Conservation (phyloP, 2,888 invertebrate genomes). For the Scaptomyza cyrtandrae region DNA sequence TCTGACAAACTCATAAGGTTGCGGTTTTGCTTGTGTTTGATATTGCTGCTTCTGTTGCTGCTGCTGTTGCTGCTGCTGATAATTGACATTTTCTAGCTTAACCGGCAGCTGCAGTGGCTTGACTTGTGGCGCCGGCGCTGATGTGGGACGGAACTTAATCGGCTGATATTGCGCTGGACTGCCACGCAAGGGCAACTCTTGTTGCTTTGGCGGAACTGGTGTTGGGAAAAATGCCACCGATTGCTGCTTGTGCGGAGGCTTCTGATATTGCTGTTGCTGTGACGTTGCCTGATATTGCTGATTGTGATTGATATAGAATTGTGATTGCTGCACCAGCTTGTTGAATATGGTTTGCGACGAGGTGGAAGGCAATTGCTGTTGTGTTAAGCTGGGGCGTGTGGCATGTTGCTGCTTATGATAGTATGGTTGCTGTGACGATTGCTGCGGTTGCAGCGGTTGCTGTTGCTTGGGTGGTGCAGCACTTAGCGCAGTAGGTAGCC, state of each 20-base stretch:
- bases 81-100: constrained; percentile 75
- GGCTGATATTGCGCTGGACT: constrained; percentile 79
- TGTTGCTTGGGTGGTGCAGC: constrained; percentile 38
- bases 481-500: constrained; percentile 48
- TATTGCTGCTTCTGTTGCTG: constrained; percentile 63
- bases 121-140: constrained; percentile 63
- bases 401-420: constrained; percentile 52
- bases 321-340: constrained; percentile 73
- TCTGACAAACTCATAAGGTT: constrained; percentile 84
- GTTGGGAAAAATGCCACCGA: constrained; percentile 79
- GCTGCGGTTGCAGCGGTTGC: constrained; percentile 36
- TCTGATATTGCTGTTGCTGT: constrained; percentile 65
- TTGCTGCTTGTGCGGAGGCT: constrained; percentile 72
- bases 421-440: constrained; percentile 25
- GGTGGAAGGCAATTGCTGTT: constrained; percentile 63
- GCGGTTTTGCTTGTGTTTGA: constrained; percentile 75
- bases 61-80: constrained; percentile 79
- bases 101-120: constrained; percentile 78
- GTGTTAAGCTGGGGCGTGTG: constrained; percentile 53
- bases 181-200: constrained; percentile 64
- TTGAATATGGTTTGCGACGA: constrained; percentile 71
- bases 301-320: constrained; percentile 79
- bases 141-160: constrained; percentile 82
- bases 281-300: constrained; percentile 70
- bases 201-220: constrained; percentile 66